Evolutionary conservation across 2,113 vertebrate genomes (phyloP).

Genomic region (Menura novaehollandiae): DNA sequence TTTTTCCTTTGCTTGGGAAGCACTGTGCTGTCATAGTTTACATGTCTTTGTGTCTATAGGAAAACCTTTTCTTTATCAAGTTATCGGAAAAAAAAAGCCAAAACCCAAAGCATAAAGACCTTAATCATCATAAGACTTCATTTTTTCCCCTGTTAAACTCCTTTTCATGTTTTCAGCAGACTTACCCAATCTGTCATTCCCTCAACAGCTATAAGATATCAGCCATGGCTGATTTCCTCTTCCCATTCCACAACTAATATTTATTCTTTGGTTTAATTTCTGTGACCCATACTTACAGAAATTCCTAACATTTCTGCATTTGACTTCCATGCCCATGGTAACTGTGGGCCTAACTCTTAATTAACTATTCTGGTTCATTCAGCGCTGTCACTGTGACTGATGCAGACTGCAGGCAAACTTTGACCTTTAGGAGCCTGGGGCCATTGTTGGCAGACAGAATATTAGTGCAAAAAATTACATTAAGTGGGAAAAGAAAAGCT

Average conservation of each 20-base stretch:
- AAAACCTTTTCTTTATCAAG: slow-evolving; percentile 60
- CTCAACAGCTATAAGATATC: slow-evolving; percentile 69
- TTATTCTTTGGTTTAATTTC: slow-evolving; percentile 83
- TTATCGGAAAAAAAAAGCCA: neutral
- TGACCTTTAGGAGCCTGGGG: slow-evolving; percentile 84
- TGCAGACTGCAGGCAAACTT: slow-evolving; percentile 84
- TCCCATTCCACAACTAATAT: slow-evolving; percentile 81
- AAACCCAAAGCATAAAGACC: slow-evolving; percentile 50
- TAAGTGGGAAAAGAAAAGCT: slow-evolving; percentile 76
- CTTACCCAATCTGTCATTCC: slow-evolving; percentile 71
- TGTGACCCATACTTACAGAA: slow-evolving; percentile 84
- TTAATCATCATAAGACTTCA: slow-evolving; percentile 71
- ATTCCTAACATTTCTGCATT: slow-evolving; percentile 84
- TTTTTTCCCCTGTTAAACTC: slow-evolving; percentile 54
- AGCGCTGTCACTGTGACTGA: slow-evolving; percentile 90
- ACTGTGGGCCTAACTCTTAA: slow-evolving; percentile 80
- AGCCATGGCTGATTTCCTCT: slow-evolving; percentile 74
- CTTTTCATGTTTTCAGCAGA: slow-evolving; percentile 73
- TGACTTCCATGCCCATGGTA: slow-evolving; percentile 81
- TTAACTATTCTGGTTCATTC: slow-evolving; percentile 79
- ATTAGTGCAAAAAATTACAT: slow-evolving; percentile 63
- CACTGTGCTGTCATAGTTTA: slow-evolving; percentile 83
- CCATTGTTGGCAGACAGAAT: slow-evolving; percentile 73
- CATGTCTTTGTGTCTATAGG: slow-evolving; percentile 77
- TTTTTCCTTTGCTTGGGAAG: slow-evolving; percentile 69